Evolutionary conservation across 2,888 invertebrate species (phyloP).

Genomic region (Opisthograptis luteolata): DNA sequence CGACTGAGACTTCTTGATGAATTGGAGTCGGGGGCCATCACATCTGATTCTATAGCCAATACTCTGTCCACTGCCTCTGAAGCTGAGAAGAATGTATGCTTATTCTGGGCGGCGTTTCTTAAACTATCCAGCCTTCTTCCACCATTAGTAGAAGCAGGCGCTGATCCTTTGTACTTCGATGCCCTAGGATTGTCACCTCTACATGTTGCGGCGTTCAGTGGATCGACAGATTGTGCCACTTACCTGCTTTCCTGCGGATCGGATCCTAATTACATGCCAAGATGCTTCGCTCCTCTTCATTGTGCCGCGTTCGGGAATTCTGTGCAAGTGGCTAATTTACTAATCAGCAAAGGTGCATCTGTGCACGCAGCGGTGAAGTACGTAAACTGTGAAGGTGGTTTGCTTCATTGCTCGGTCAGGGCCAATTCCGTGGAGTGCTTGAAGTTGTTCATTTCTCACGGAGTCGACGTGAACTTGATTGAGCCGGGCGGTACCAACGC

Average conservation of each 20-base stretch:
- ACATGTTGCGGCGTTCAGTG: constrained; percentile 91
- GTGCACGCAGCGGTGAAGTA: constrained; percentile 87
- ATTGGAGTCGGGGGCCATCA: constrained; percentile 87
- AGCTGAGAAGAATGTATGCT: constrained; percentile 88
- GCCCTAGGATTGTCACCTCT: constrained; percentile 89
- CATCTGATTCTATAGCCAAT: constrained; percentile 80
- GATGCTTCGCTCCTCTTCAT: constrained; percentile 92
- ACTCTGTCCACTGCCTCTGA: constrained; percentile 85
- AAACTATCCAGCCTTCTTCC: constrained; percentile 88
- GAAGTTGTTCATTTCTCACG: constrained; percentile 89
- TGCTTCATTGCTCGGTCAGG: constrained; percentile 93
- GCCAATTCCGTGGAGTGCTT: constrained; percentile 93
- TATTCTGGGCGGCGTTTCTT: constrained; percentile 90
- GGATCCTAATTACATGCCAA: constrained; percentile 87
- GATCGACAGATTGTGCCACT: constrained; percentile 88
- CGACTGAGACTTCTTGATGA: constrained; percentile 88
- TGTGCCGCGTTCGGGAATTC: constrained; percentile 96
- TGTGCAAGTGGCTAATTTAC: constrained; percentile 90
- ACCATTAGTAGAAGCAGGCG: constrained; percentile 86
- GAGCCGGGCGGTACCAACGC: constrained; percentile 91
- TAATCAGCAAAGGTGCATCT: constrained; percentile 89
- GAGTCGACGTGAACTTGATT: constrained; percentile 89
- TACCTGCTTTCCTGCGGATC: constrained; percentile 88
- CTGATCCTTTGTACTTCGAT: constrained; percentile 88
- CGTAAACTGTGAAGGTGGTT: constrained; percentile 88